These are phyloP conservation scores for Kuschelorhynchus macadamiae DNA, from an alignment of 2,888 invertebrate genomes.

Conservation along the genomic window DNA sequence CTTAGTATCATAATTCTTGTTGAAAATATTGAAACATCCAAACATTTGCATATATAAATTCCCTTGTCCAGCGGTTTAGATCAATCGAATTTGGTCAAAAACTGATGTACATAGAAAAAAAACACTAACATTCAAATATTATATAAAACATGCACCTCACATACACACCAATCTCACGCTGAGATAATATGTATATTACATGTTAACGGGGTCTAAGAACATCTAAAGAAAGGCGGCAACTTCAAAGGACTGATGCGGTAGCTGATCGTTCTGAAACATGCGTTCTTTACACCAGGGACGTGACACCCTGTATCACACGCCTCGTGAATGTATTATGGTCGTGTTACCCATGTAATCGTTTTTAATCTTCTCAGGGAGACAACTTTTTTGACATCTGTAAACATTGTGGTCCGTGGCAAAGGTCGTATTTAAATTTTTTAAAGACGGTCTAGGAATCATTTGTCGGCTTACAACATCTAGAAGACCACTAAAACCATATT, in stretches of 20 bases:
- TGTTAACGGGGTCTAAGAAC: slow-evolving; percentile 22
- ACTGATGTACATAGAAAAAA: no score
- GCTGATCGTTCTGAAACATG: slow-evolving; percentile 58
- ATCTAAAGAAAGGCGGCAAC: slow-evolving; percentile 48
- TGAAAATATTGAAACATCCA: no score
- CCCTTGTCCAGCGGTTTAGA: no score
- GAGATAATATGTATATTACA: slow-evolving; percentile 51
- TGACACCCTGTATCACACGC: slow-evolving; percentile 56
- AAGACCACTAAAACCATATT: not conserved
- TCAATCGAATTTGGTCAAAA: no score
- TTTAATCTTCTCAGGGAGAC: slow-evolving; percentile 26
- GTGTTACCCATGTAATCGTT: slow-evolving; percentile 36
- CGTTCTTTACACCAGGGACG: slow-evolving; percentile 61
- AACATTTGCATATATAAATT: no score
- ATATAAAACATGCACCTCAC: slow-evolving; percentile 51
- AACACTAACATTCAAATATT: no score
- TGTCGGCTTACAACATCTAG: no score
- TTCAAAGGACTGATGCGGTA: slow-evolving; percentile 57
- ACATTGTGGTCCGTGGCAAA: not conserved
- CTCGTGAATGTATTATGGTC: slow-evolving; percentile 41
- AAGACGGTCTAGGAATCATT: not conserved
- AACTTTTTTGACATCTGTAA: slow-evolving; percentile 2
- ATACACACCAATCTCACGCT: slow-evolving; percentile 51
- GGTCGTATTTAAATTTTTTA: slow-evolving; percentile 3
- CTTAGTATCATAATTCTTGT: no score